A percentile compares a stretch with the other conserved stretches of the same genome.
These are phyloP conservation scores for Heliocidaris erythrogramma DNA, from an alignment of 35 echinoderm and acorn worm genomes.

Conservation along the genomic window DNA sequence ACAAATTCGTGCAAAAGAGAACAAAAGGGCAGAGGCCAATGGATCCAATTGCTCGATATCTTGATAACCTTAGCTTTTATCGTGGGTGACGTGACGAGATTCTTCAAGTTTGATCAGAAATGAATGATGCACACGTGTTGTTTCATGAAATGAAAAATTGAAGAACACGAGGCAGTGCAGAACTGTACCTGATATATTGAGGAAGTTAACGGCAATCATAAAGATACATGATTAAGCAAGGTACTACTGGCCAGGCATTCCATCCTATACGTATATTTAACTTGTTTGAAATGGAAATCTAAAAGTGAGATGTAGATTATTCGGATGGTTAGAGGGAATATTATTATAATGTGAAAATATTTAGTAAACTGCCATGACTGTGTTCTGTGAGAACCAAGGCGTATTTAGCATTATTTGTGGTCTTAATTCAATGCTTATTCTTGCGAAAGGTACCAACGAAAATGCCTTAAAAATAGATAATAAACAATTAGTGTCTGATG, in stretches of 20 bases:
- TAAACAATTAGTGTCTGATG: no score
- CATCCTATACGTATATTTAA: no score
- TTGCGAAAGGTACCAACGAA: no score
- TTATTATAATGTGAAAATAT: no score
- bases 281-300: no score
- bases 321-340: no score
- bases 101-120: neutral
- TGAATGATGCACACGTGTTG: neutral
- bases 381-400: no score
- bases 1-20: constrained; percentile 45
- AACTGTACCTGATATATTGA: neutral
- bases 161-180: neutral
- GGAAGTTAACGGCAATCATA: neutral
- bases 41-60: constrained; percentile 44
- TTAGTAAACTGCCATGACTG: no score
- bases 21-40: constrained; percentile 47
- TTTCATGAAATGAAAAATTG: neutral
- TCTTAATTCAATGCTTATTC: no score
- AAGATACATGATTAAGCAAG: neutral
- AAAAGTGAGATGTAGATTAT: no score
- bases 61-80: neutral
- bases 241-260: neutral
- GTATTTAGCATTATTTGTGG: no score
- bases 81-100: neutral
- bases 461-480: no score